phyloP scores from a whole-genome alignment of 2,113 vertebrate genomes.

The Lycocorax pyrrhopterus region DNA sequence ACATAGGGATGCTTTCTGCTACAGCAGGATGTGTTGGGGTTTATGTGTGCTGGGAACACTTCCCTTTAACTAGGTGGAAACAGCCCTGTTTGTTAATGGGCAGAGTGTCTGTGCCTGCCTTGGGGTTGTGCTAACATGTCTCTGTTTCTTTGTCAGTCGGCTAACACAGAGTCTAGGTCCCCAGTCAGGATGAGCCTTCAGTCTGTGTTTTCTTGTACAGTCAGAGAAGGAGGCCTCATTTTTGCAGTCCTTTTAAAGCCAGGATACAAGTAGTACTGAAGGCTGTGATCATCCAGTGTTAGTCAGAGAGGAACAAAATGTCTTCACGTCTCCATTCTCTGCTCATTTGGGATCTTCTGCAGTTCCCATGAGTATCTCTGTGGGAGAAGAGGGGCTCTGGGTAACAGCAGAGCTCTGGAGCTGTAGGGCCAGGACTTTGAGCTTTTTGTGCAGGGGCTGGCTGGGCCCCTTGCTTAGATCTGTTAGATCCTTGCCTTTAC shows the following conservation, averaged over 20 bases:
- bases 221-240: neutral
- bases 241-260: neutral
- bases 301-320: neutral
- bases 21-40: neutral
- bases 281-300: neutral
- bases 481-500: constrained; percentile 3
- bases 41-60: neutral
- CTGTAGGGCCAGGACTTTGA: neutral
- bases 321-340: neutral
- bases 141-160: neutral
- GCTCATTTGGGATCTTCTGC: neutral
- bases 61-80: neutral
- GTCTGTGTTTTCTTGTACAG: neutral
- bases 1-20: neutral
- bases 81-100: neutral
- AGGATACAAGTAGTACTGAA: neutral
- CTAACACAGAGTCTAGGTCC: neutral
- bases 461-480: neutral
- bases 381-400: neutral
- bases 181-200: neutral
- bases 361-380: neutral
- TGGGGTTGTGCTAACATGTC: neutral
- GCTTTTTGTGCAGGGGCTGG: neutral
- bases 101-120: neutral
- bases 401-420: neutral